A percentile compares a stretch with the other conserved stretches of the same genome.
These are phyloP conservation scores for Poeciliopsis turrubarensis DNA, from an alignment of 2,113 vertebrate species.

Conservation along the genomic window DNA sequence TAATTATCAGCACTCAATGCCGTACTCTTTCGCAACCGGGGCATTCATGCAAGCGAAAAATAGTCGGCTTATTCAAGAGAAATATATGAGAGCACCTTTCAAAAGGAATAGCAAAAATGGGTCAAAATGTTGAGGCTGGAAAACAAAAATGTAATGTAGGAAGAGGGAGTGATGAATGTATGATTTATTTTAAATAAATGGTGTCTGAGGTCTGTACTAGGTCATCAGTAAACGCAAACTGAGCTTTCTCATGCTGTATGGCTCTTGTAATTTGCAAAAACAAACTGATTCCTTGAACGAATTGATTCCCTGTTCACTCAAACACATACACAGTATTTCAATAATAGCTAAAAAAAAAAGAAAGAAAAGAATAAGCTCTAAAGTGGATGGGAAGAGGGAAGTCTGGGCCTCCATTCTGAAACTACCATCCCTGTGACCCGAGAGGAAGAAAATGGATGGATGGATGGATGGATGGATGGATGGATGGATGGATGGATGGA, in stretches of 20 bases:
- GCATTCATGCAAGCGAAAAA: constrained; percentile 34
- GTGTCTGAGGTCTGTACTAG: background rate
- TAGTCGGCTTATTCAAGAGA: constrained; percentile 31
- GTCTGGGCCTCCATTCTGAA: no score
- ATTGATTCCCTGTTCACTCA: background rate
- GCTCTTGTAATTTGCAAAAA: background rate
- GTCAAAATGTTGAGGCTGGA: background rate
- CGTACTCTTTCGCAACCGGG: constrained; percentile 39
- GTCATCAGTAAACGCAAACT: background rate
- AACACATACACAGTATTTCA: background rate
- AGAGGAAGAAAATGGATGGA: no score
- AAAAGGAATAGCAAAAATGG: background rate
- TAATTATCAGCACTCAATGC: constrained; percentile 40
- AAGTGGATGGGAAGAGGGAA: no score
- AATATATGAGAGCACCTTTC: background rate
- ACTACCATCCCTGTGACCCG: no score
- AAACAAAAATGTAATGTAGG: background rate
- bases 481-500: no score
- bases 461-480: no score
- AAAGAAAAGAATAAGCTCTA: no score
- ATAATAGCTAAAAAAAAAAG: no score
- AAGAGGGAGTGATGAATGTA: background rate
- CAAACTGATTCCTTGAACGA: background rate
- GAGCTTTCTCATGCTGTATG: background rate
- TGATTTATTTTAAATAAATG: background rate